Evolutionary conservation across 1,140 invertebrate species (phyloP), one percentile per base, ranked within the genome.

Genomic region (Lordiphosa clarofinis): DNA sequence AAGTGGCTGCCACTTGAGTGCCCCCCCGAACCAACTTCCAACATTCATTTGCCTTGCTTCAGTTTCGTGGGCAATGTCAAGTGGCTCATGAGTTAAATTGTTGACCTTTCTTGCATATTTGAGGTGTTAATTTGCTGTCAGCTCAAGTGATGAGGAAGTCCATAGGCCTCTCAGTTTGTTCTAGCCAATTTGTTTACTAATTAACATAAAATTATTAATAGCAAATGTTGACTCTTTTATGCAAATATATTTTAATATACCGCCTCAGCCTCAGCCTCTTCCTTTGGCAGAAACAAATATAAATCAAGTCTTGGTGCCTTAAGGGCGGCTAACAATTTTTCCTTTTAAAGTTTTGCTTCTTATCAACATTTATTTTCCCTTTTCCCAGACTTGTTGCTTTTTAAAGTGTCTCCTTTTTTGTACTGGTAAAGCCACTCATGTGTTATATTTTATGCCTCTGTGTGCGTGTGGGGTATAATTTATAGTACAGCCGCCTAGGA

Each of bases 101-200:
- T 81, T 81, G 78, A 82, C 78, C 78, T 82, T 76, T 84, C 56
- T 37, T 21, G 4, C 12, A 54, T 36, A 69, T 58, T 71, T 68
- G 66, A 82, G 78, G 78, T 84, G 78, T 84, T 76, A 84, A 78
- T 82, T 73, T 44, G 43, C 24, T 44, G 42, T 39, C 21, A 48
- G 13, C 1, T 47, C 6, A 46, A 46, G 43, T 46, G 43, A 31
- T 46, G 43, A 46, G 43, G 43, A 46, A 46, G 43, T 46, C 10
- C 24, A 31, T 46, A 31, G 42, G 42, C 42, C n/a, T 21, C 4
- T 21, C 7, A 1, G 6, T 21, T 21, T 21, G 21, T 21, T 21
- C 21, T 21, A 4, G 21, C 21, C 21, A 28, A 28, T 15, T 15
- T 15, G 15, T 15, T 15, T 15, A 15, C 15, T 15, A 15, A 15